Percentiles rank a stretch among this genome's conserved stretches.
These are phyloP conservation scores for Cherax destructor DNA, from an alignment of 1,140 invertebrate species.

Conservation along the genomic window DNA sequence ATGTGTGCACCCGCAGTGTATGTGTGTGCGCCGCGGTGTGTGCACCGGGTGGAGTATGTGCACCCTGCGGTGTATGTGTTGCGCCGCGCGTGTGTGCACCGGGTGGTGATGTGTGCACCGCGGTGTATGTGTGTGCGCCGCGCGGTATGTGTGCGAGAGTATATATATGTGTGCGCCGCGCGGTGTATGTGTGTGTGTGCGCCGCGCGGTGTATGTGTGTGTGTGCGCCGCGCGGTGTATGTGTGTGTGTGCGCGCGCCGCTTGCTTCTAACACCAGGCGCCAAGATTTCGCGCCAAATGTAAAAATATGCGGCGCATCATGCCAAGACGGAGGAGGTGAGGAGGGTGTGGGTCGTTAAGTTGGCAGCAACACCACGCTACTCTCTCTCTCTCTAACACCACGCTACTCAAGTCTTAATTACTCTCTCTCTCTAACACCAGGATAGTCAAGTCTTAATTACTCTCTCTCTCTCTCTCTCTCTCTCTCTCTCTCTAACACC, in stretches of 20 bases:
- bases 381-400: not conserved
- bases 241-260: not conserved
- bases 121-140: too few species aligned
- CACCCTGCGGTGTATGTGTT: too few species aligned
- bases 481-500: not conserved
- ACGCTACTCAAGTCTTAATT: not conserved
- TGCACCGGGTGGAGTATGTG: too few species aligned
- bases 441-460: too few species aligned
- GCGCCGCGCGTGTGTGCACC: too few species aligned
- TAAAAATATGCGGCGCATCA: conserved; percentile 57
- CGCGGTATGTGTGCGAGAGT: not conserved
- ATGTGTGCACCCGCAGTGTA: too few species aligned
- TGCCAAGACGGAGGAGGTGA: not conserved
- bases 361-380: not conserved
- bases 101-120: too few species aligned
- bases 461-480: too few species aligned
- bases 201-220: too few species aligned
- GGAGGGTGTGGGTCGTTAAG: not conserved
- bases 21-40: too few species aligned
- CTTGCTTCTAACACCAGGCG: conserved; percentile 22
- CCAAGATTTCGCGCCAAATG: conserved; percentile 58
- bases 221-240: not conserved
- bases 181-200: too few species aligned
- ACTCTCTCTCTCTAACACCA: too few species aligned
- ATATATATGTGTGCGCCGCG: not conserved